Percentiles rank a stretch among this genome's conserved stretches.
Conservation (phyloP, 2,888 invertebrate genomes). For the Adela reaumurella region DNA sequence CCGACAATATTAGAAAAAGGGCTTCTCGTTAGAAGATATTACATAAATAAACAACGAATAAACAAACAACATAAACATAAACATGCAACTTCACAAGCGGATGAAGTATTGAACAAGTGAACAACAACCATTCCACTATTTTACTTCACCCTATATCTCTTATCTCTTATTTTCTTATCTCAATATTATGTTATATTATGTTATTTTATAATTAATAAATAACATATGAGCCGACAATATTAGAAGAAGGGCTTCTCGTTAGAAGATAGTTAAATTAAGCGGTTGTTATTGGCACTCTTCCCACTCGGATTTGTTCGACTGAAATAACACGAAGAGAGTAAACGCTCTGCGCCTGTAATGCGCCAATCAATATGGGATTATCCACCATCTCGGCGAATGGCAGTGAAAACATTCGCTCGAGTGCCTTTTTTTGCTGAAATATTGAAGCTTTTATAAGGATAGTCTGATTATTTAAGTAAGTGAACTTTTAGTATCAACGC, state of each 20-base stretch:
- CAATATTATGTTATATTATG: too few relatives aligned
- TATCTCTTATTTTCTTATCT: too few relatives aligned
- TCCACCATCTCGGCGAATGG: not conserved
- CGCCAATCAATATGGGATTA: slow-evolving; percentile 11
- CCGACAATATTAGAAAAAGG: too few relatives aligned
- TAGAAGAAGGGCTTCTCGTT: slow-evolving; percentile 19
- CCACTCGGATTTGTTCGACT: slow-evolving; percentile 22
- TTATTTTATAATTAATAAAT: slow-evolving; percentile 24
- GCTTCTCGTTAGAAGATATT: too few relatives aligned
- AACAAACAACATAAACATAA: too few relatives aligned
- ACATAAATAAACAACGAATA: too few relatives aligned
- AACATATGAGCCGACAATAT: slow-evolving; percentile 46
- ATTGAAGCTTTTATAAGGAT: not conserved
- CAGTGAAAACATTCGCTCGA: not conserved
- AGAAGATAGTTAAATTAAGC: slow-evolving; percentile 36
- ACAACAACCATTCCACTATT: too few relatives aligned
- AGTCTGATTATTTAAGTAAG: too few relatives aligned
- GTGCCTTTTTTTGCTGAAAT: not conserved
- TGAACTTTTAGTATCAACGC: too few relatives aligned
- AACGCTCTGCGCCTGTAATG: slow-evolving; percentile 14
- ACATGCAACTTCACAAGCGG: too few relatives aligned
- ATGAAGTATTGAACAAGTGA: too few relatives aligned
- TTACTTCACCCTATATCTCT: too few relatives aligned
- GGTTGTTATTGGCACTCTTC: slow-evolving; percentile 45
- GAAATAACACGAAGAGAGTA: slow-evolving; percentile 20